phyloP scores from a whole-genome alignment of 1,140 invertebrate genomes.

The Aricia agestis region DNA sequence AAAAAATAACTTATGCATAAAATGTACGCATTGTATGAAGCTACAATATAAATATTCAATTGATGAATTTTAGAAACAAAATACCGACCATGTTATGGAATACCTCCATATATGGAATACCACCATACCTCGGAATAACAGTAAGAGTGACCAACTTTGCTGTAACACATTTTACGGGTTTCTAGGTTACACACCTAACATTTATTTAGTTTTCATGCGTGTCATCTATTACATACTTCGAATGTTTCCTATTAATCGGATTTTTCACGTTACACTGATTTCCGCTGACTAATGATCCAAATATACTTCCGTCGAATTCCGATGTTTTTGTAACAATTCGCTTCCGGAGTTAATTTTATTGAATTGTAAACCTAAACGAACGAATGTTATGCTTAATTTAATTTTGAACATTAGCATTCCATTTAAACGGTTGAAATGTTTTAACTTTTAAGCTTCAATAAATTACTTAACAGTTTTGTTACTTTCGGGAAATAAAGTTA shows the following conservation, averaged over 20 bases:
- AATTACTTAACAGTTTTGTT: too few species aligned
- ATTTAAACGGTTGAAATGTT: too few species aligned
- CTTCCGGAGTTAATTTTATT: neutral
- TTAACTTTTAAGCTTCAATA: too few species aligned
- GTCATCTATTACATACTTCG: neutral
- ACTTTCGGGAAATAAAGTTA: too few species aligned
- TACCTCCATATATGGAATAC: too few species aligned
- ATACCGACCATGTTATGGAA: too few species aligned
- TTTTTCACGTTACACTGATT: slow-evolving; percentile 1
- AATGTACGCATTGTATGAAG: too few species aligned
- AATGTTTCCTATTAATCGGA: slow-evolving; percentile 10
- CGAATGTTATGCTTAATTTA: neutral
- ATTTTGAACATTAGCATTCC: neutral
- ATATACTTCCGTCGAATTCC: slow-evolving; percentile 1
- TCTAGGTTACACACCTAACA: neutral
- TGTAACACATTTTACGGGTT: neutral
- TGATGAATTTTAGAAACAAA: too few species aligned
- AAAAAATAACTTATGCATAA: too few species aligned
- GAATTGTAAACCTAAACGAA: neutral
- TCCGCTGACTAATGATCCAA: slow-evolving; percentile 9
- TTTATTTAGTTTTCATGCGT: neutral
- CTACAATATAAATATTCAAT: too few species aligned
- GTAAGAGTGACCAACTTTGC: neutral
- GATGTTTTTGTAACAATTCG: neutral
- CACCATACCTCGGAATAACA: too few species aligned